phyloP scores from a whole-genome alignment of 2,797 vertebrate species.

The Anguilla pacifica region DNA sequence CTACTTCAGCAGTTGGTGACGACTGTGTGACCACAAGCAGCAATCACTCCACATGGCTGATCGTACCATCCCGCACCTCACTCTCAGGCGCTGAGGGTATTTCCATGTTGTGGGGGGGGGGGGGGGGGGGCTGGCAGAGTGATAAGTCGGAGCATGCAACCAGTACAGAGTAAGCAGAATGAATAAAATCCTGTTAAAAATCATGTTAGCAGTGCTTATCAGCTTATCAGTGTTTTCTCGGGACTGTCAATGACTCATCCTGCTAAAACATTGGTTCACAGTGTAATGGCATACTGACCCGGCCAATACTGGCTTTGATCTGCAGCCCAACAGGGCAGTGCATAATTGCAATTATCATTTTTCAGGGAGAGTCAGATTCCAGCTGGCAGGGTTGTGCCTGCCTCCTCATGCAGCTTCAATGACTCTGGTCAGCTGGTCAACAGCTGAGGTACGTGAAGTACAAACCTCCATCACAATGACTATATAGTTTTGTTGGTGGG shows the following conservation, averaged over 20 bases:
- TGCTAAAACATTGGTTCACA: not conserved
- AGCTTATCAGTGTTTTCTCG: not conserved
- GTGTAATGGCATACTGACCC: not conserved
- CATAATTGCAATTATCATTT: too few relatives aligned
- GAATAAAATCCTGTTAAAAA: not conserved
- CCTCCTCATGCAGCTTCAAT: not conserved
- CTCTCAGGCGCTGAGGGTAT: not conserved
- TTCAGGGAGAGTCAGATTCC: not conserved
- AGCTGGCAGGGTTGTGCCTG: not conserved
- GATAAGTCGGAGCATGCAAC: not conserved
- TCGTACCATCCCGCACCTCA: not conserved
- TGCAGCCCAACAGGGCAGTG: not conserved
- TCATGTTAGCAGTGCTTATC: not conserved
- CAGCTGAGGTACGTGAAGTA: too few relatives aligned
- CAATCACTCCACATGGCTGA: not conserved
- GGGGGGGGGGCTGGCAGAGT: not conserved
- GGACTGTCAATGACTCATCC: not conserved
- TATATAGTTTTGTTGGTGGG: too few relatives aligned
- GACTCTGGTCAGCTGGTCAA: too few relatives aligned
- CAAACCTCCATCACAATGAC: too few relatives aligned
- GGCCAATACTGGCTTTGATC: not conserved
- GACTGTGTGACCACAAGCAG: not conserved
- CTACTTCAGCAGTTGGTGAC: not conserved
- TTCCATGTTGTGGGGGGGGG: not conserved
- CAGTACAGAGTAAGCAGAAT: not conserved